Conservation (phyloP, 2,113 vertebrate genomes). For the Macaca nemestrina region DNA sequence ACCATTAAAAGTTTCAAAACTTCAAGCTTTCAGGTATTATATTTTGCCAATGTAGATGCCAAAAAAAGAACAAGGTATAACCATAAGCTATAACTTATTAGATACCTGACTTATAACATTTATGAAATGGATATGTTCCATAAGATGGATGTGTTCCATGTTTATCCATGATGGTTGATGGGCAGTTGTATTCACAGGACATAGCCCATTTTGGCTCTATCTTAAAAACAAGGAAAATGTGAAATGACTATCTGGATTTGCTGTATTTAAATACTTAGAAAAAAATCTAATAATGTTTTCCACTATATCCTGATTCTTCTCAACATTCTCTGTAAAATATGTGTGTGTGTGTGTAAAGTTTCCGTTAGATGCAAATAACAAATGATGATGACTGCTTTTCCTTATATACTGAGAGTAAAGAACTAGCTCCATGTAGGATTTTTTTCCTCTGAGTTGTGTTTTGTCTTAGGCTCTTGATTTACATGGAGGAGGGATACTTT, state of each 20-base stretch:
- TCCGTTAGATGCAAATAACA: neutral
- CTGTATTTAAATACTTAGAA: neutral
- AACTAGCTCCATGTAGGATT: neutral
- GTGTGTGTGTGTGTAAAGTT: neutral
- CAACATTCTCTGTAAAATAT: neutral
- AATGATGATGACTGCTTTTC: neutral
- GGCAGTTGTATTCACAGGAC: neutral
- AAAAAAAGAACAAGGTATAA: neutral
- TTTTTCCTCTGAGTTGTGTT: neutral
- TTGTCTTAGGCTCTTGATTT: neutral
- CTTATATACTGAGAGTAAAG: neutral
- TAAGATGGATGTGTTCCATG: neutral
- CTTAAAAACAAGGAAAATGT: neutral
- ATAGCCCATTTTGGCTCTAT: neutral
- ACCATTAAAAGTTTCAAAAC: neutral
- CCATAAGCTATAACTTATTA: neutral
- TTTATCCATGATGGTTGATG: neutral
- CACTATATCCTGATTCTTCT: neutral
- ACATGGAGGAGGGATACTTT: neutral
- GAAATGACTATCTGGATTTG: neutral
- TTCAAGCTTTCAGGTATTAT: neutral
- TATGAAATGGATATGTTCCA: neutral
- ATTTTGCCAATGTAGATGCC: neutral
- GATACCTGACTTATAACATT: neutral
- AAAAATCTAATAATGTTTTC: neutral